phyloP scores from a whole-genome alignment of 2,113 vertebrate genomes.

The Onychostruthus taczanowskii region DNA sequence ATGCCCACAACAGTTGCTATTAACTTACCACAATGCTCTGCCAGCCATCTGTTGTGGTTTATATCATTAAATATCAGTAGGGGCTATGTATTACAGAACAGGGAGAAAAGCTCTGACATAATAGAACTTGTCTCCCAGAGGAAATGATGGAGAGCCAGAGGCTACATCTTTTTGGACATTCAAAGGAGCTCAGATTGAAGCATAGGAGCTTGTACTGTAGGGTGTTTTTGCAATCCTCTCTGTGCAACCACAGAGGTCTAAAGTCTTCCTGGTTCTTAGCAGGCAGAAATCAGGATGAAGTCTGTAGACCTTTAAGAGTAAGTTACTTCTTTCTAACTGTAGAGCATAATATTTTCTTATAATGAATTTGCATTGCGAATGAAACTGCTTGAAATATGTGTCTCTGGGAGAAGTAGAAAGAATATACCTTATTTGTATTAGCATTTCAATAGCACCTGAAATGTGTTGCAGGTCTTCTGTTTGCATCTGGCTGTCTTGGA shows the following conservation, averaged over 20 bases:
- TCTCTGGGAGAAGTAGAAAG: neutral
- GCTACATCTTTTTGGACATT: neutral
- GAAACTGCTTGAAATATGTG: neutral
- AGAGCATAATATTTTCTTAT: neutral
- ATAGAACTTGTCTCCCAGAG: neutral
- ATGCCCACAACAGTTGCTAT: neutral
- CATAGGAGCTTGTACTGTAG: neutral
- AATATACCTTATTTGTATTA: constrained; percentile 29
- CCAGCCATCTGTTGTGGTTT: constrained; percentile 53
- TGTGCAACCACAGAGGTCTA: neutral
- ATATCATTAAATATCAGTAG: constrained; percentile 25
- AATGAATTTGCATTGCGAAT: constrained; percentile 39
- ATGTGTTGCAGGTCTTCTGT: neutral
- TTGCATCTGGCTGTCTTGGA: constrained; percentile 20
- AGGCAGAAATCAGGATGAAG: neutral
- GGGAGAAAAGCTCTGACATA: constrained; percentile 5
- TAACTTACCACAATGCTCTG: constrained; percentile 18
- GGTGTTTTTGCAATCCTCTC: neutral
- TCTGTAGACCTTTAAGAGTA: neutral
- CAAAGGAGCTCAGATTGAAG: neutral
- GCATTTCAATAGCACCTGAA: constrained; percentile 57
- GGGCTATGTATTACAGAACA: neutral
- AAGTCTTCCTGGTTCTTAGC: neutral
- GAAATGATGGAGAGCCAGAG: neutral
- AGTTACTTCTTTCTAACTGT: neutral